Base-by-base conservation (phyloP, 2,888 invertebrate genomes). In the Megastigmus dorsalis region DNA sequence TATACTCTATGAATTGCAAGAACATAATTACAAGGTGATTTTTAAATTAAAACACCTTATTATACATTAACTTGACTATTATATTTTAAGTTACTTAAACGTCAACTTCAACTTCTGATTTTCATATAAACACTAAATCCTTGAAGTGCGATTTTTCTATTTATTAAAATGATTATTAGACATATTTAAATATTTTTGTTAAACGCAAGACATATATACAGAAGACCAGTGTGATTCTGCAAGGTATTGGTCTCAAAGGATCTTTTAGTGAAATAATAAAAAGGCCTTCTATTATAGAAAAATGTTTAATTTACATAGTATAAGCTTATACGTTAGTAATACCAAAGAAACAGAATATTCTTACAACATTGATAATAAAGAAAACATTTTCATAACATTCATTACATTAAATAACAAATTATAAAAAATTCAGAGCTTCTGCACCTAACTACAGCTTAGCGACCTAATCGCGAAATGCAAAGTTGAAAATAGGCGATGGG, bases 401-500 rank as follows among this genome's bases (percentile, higher is more conserved):
- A 82, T 81, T 85, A 85, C 82, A 87, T 86, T 85, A 85, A 84
- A 87, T 87, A 88, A 87, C 87, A 86, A 87, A 87, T 86, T 84
- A 87, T 87, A 85, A 86, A 88, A 85, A 83, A 84, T 81, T 80
- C 80, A 82, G 79, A 84, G 81, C 74, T 79, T 80, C 74, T 82
- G 79, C 76, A 80, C 73, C 79, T 68, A 74, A 79, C 79, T 82
- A 76, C 60, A 48, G 50, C 55, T 55, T 13, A 36, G 33, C 54
- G 63, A 23, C 60, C 60, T 45, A 54, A 70, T 60, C 36, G 52
- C 30, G 28, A 65, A 65, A 59, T 45, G 65, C 50, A 41, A 13
- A 41, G 30, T 33, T 41, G 33, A 20, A 50, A 28, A 48, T 23
- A 55, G 30, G 15, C 7, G n/a, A 55, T 20, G 33, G n/a, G n/a